phyloP scores from a whole-genome alignment of 2,113 vertebrate genomes.

The Nothocercus julius region DNA sequence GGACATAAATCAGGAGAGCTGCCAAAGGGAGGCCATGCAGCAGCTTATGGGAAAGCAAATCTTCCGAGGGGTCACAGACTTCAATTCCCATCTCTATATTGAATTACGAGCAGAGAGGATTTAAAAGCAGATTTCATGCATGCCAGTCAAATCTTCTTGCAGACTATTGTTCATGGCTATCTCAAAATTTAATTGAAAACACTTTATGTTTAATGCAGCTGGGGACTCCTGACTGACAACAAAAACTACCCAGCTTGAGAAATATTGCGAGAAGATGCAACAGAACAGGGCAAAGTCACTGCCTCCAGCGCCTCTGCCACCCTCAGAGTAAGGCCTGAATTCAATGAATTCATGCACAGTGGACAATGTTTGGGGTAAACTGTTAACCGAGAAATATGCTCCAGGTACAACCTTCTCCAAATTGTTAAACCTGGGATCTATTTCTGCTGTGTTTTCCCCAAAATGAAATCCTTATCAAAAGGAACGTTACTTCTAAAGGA shows the following conservation, averaged over 20 bases:
- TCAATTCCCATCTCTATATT: not conserved
- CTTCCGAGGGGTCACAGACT: not conserved
- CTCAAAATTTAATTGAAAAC: slow-evolving; percentile 28
- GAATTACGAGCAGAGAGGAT: not conserved
- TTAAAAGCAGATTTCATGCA: not conserved
- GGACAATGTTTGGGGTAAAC: not conserved
- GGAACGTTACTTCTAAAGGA: not conserved
- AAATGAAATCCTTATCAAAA: not conserved
- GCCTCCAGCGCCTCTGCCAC: not conserved
- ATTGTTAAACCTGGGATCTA: not conserved
- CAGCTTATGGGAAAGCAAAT: not conserved
- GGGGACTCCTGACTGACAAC: not conserved
- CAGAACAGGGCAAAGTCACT: not conserved
- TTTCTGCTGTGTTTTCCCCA: not conserved
- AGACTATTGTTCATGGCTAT: not conserved
- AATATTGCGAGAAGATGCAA: not conserved
- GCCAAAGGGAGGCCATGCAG: not conserved
- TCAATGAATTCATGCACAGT: not conserved
- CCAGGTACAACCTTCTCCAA: not conserved
- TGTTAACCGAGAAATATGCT: not conserved
- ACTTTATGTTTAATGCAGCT: not conserved
- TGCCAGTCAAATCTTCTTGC: not conserved
- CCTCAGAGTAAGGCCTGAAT: not conserved
- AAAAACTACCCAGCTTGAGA: not conserved
- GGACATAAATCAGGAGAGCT: not conserved